Conservation (phyloP, 2,113 vertebrate genomes). For the Dolichallabes microphthalmus region DNA sequence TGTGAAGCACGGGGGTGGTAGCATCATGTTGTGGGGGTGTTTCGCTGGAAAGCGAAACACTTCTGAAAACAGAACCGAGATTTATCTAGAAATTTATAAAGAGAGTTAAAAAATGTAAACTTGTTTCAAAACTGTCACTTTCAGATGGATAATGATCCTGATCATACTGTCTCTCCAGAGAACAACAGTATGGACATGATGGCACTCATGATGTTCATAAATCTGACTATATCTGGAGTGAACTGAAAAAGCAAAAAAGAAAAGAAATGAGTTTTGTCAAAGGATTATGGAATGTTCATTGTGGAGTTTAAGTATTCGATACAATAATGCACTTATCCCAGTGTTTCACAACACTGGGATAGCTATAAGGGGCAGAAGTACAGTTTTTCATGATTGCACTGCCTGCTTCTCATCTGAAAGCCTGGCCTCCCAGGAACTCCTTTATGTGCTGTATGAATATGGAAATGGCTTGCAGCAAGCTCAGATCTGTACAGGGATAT, state of each 20-base stretch:
- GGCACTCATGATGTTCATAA: not conserved
- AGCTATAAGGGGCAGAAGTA: no score
- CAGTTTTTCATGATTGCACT: no score
- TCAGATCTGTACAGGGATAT: no score
- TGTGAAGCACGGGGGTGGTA: not conserved
- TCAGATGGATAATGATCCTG: not conserved
- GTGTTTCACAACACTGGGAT: no score
- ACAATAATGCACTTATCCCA: no score
- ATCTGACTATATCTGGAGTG: not conserved
- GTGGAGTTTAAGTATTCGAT: no score
- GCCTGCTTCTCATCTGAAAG: no score
- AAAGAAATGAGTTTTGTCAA: not conserved
- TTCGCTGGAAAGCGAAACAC: not conserved
- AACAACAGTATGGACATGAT: not conserved
- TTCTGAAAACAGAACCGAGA: not conserved
- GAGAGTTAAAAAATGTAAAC: not conserved
- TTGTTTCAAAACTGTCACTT: not conserved
- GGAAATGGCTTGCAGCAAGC: no score
- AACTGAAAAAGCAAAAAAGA: not conserved
- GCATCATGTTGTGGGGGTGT: not conserved
- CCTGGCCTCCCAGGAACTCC: no score
- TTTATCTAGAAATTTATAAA: not conserved
- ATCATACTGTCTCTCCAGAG: not conserved
- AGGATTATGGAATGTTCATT: not conserved
- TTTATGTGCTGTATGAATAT: no score